These are phyloP conservation scores for Cairina moschata DNA, from an alignment of 2,113 vertebrate species.

Conservation along the genomic window DNA sequence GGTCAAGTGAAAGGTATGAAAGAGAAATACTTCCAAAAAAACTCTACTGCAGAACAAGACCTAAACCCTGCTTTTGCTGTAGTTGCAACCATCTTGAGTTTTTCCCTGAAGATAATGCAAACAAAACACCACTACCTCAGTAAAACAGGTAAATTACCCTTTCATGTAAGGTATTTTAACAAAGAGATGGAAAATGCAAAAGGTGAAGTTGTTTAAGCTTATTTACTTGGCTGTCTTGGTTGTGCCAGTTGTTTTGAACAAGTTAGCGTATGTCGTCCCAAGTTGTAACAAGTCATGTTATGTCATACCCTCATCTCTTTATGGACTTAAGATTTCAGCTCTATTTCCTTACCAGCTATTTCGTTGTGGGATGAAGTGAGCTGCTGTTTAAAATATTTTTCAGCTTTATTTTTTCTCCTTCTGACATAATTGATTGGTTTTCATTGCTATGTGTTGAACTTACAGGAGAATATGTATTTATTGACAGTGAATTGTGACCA, in stretches of 20 bases:
- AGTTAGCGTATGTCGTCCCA: background rate
- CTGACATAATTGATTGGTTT: background rate
- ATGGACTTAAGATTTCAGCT: background rate
- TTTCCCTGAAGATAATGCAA: background rate
- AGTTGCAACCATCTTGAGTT: background rate
- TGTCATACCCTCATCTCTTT: rapidly evolving
- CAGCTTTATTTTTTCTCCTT: background rate
- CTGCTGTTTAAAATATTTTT: background rate
- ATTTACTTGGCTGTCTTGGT: background rate
- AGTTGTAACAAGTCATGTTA: background rate
- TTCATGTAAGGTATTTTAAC: background rate
- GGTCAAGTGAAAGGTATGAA: background rate
- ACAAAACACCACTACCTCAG: background rate
- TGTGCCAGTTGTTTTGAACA: background rate
- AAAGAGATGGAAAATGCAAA: background rate
- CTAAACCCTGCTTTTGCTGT: background rate
- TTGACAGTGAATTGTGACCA: background rate
- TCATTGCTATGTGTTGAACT: background rate
- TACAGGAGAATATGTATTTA: background rate
- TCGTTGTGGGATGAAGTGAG: background rate
- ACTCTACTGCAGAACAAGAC: background rate
- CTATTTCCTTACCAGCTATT: background rate
- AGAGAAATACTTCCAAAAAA: background rate
- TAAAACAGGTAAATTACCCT: background rate
- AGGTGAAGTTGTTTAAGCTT: background rate